Evolutionary conservation across 2,888 invertebrate species (phyloP).

Genomic region (Lymantria monacha): DNA sequence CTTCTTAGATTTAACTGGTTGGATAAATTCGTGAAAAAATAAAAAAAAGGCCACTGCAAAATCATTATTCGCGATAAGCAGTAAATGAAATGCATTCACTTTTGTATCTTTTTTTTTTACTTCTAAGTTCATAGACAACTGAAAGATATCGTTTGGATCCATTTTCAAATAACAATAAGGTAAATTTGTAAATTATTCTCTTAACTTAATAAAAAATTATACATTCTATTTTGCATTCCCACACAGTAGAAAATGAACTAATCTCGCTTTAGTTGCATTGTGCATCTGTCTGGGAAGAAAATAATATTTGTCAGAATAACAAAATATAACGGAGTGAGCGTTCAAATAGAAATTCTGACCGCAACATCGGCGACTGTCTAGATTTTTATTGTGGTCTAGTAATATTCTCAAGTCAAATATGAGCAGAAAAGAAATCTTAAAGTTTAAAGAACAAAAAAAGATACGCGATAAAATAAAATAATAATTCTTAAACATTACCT

Average conservation of each 20-base stretch:
- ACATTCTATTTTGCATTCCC: conserved; percentile 3
- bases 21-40: too few relatives aligned
- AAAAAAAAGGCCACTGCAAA: too few relatives aligned
- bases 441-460: too few relatives aligned
- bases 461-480: too few relatives aligned
- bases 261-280: conserved; percentile 11
- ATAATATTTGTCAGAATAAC: conserved; percentile 18
- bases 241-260: conserved; percentile 16
- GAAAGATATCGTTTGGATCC: too few relatives aligned
- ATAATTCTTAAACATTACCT: too few relatives aligned
- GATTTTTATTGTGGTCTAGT: conserved; percentile 4
- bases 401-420: background rate
- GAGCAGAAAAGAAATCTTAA: background rate
- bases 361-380: conserved; percentile 4
- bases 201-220: background rate
- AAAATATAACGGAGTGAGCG: conserved; percentile 11
- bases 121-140: too few relatives aligned
- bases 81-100: too few relatives aligned
- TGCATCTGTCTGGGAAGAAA: conserved; percentile 14
- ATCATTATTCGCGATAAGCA: too few relatives aligned
- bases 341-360: conserved; percentile 20
- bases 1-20: too few relatives aligned
- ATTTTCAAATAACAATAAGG: too few relatives aligned
- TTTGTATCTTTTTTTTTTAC: too few relatives aligned
- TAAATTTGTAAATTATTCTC: background rate